These are phyloP conservation scores for Adela reaumurella DNA, from an alignment of 2,888 invertebrate genomes.

Conservation along the genomic window DNA sequence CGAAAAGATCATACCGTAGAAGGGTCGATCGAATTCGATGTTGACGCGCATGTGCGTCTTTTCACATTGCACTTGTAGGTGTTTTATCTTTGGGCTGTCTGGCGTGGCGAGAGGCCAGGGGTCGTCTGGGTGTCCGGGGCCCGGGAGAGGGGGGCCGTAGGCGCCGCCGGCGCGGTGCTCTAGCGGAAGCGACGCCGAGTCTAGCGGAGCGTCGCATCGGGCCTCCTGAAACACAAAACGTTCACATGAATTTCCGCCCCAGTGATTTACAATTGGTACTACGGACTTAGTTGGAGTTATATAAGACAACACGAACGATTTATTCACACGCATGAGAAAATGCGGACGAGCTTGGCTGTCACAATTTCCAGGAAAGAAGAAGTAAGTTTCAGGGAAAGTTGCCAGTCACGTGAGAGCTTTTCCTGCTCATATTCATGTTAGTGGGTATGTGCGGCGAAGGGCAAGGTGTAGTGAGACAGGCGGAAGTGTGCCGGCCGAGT, in stretches of 20 bases:
- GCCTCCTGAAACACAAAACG: conserved; percentile 61
- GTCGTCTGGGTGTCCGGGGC: conserved; percentile 64
- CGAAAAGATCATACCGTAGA: conserved; percentile 94
- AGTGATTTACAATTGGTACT: too few relatives aligned
- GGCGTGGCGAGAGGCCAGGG: conserved; percentile 86
- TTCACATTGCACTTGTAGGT: conserved; percentile 91
- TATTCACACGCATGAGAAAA: too few relatives aligned
- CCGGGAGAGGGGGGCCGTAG: conserved; percentile 65
- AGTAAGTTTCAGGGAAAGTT: too few relatives aligned
- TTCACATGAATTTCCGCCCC: too few relatives aligned
- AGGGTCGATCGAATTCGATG: conserved; percentile 91
- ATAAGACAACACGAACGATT: too few relatives aligned
- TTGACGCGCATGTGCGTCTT: conserved; percentile 94
- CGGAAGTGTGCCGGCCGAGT: neutral
- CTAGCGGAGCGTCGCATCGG: conserved; percentile 74
- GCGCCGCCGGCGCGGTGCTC: conserved; percentile 78
- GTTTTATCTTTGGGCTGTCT: conserved; percentile 91
- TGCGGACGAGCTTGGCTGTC: too few relatives aligned
- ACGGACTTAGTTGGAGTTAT: too few relatives aligned
- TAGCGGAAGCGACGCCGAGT: conserved; percentile 76
- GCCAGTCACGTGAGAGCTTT: too few relatives aligned
- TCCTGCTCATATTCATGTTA: too few relatives aligned
- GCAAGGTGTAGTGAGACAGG: neutral
- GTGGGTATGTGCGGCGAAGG: neutral
- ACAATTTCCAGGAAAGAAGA: too few relatives aligned